Evolutionary conservation across 2,113 vertebrate genomes (phyloP).

Genomic region (Daboia siamensis): DNA sequence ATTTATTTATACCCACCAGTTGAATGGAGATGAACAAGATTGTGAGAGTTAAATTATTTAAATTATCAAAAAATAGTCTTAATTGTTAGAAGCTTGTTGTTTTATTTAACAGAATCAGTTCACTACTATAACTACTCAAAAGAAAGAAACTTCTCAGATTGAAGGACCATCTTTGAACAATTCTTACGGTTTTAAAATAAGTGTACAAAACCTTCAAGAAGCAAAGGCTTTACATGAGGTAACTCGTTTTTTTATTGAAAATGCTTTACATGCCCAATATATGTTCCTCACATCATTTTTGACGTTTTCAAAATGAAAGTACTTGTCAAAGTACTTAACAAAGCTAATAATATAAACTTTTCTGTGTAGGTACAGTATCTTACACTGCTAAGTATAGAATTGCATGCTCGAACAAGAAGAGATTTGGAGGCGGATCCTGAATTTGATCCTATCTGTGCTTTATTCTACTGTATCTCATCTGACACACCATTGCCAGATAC

Average conservation of each 20-base stretch:
- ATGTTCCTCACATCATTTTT: neutral
- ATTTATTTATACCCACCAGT: neutral
- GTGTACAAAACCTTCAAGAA: constrained; percentile 92
- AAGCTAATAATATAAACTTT: constrained; percentile 16
- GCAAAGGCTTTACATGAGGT: constrained; percentile 98
- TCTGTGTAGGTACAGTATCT: constrained; percentile 86
- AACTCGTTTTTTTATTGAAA: constrained; percentile 24
- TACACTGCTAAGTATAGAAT: constrained; percentile 91
- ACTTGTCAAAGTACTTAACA: neutral
- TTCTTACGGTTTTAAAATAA: constrained; percentile 95
- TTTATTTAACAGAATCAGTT: constrained; percentile 84
- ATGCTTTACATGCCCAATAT: constrained; percentile 4
- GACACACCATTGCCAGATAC: constrained; percentile 77
- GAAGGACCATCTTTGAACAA: constrained; percentile 94
- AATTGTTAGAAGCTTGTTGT: neutral
- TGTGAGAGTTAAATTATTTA: neutral
- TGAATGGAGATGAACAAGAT: neutral
- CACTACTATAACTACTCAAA: constrained; percentile 77
- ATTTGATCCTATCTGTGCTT: constrained; percentile 97
- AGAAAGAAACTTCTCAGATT: constrained; percentile 89
- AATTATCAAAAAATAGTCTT: neutral
- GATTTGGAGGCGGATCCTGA: constrained; percentile 96
- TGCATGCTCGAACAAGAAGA: constrained; percentile 90
- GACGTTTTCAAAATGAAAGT: neutral
- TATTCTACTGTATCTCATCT: constrained; percentile 94